These are phyloP conservation scores for Apostichopus parvimensis DNA, from an alignment of 35 echinoderm and acorn worm genomes.

Conservation along the genomic window DNA sequence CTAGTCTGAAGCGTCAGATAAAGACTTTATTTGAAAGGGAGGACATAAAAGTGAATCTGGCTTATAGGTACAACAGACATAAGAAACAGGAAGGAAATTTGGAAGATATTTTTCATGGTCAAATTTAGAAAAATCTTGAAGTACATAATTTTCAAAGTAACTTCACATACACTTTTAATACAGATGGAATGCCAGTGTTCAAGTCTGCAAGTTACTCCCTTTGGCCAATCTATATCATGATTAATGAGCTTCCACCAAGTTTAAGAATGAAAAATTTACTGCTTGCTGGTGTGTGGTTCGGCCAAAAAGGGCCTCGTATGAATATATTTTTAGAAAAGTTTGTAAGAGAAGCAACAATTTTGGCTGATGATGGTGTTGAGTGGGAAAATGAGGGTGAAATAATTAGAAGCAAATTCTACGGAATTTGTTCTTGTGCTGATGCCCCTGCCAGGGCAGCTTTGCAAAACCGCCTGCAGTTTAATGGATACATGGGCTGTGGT, in stretches of 20 bases:
- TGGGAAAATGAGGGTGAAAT: conserved; percentile 51
- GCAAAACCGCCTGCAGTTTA: conserved; percentile 63
- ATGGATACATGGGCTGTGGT: conserved; percentile 69
- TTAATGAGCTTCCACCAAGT: conserved; percentile 66
- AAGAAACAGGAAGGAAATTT: conserved; percentile 31
- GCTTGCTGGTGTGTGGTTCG: conserved; percentile 62
- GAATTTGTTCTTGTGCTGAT: conserved; percentile 66
- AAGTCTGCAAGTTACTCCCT: conserved; percentile 41
- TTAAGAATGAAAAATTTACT: conserved; percentile 52
- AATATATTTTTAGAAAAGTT: conserved; percentile 55
- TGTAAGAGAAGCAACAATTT: conserved; percentile 37
- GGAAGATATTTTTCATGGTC: conserved; percentile 74
- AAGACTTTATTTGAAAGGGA: conserved; percentile 45
- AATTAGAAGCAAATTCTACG: conserved; percentile 58
- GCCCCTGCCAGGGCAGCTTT: conserved; percentile 58
- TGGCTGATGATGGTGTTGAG: conserved; percentile 36
- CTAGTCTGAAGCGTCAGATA: conserved; percentile 37
- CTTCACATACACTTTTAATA: conserved; percentile 75
- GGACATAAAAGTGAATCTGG: conserved; percentile 40
- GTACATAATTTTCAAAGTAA: conserved; percentile 52
- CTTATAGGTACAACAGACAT: conserved; percentile 9
- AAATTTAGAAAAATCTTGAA: conserved; percentile 39
- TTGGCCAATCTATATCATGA: conserved; percentile 69
- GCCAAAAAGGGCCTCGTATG: conserved; percentile 57
- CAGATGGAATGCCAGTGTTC: background rate